phyloP scores from a whole-genome alignment of 2,888 invertebrate species.

The Lycaena phlaeas region DNA sequence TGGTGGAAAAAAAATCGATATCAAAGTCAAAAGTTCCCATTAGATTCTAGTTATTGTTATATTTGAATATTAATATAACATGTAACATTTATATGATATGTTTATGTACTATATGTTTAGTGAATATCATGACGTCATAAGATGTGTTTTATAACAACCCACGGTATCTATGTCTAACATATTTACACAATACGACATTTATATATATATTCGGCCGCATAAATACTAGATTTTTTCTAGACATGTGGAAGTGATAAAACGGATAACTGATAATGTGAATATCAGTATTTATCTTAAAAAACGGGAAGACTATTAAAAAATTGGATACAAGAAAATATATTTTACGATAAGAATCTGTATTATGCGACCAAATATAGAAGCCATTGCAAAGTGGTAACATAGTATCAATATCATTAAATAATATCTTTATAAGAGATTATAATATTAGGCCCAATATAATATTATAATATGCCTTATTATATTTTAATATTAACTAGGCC shows the following conservation, averaged over 20 bases:
- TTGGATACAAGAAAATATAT: too few species aligned
- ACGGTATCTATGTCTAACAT: constrained; percentile 34
- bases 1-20: not conserved
- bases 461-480: constrained; percentile 13
- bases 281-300: too few species aligned
- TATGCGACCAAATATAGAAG: not conserved
- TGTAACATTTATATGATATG: constrained; percentile 58
- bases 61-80: constrained; percentile 23
- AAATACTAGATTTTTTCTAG: too few species aligned
- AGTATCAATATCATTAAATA: constrained; percentile 26
- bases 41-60: too few species aligned
- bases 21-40: not conserved
- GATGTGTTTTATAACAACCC: constrained; percentile 43
- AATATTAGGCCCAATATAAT: constrained; percentile 23
- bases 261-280: too few species aligned
- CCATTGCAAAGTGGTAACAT: constrained; percentile 41
- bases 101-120: constrained; percentile 64
- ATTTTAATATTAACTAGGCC: constrained; percentile 37
- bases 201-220: constrained; percentile 15
- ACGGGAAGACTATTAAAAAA: too few species aligned
- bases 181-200: constrained; percentile 50
- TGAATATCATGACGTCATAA: constrained; percentile 46
- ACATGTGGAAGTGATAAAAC: too few species aligned
- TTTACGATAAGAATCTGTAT: too few species aligned
- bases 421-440: constrained; percentile 44